Evolutionary conservation across 2,888 invertebrate species (phyloP), one percentile per base, ranked within the genome.

Genomic region (Automeris io): DNA sequence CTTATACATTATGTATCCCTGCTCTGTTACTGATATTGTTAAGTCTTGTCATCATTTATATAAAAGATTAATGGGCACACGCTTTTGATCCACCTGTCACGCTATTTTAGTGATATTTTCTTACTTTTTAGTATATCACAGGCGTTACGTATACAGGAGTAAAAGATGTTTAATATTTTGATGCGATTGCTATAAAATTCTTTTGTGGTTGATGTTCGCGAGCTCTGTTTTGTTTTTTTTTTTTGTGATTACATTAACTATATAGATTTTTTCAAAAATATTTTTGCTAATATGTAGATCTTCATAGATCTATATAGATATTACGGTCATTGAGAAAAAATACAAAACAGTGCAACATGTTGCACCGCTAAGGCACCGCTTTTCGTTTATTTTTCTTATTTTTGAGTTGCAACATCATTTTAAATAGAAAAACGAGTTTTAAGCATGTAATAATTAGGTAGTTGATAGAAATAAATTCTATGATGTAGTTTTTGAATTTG

Each of bases 321-420:
- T n/a, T n/a, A n/a, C 39, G 42, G 37, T 29, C 29, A 16, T 35
- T 37, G 8, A 29, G 33, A 26, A 7, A 18, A 31, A 42, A 67
- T 68, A 74, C 79, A 78, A 71, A 68, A 66, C 72, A 70, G 68
- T 73, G 73, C 61, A 51, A 51, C 48, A 46, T 47, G 47, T 47
- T 57, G 71, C 78, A 81, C 81, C 54, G 85, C 81, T 81, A 61
- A 59, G 62, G 77, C 81, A 82, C 81, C 59, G 85, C 83, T 81
- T 69, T 45, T 39, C 37, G 47, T 68, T 65, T 42, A 46, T 62
- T 73, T 75, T 32, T 46, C 54, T 63, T 73, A 56, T 45, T 19
- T 66, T 65, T 82, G 3, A 62, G 69, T 82, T 83, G 80, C 83
- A 45, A 64, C 76, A 77, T 73, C 78, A 77, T 76, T 60, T 49